phyloP scores from a whole-genome alignment of 1,140 invertebrate genomes.

The Drosophila lacertosa region DNA sequence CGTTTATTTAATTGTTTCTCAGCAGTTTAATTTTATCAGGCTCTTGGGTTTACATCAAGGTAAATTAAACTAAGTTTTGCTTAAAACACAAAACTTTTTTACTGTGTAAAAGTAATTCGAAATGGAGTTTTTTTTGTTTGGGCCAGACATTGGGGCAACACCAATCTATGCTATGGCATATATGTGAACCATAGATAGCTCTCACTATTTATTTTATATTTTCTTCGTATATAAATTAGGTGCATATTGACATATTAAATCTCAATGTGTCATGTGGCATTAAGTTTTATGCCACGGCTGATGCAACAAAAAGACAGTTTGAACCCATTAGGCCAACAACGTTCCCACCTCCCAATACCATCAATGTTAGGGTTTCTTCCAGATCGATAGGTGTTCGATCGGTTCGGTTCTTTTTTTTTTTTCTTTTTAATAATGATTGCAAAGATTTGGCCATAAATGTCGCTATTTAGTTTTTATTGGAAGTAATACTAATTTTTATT shows the following conservation, averaged over 20 bases:
- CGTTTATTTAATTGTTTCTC: too few species aligned
- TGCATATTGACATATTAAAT: constrained; percentile 83
- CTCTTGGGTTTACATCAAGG: too few species aligned
- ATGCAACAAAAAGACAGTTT: constrained; percentile 46
- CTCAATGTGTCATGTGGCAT: constrained; percentile 83
- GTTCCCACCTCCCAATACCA: not conserved
- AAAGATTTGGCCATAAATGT: constrained; percentile 83
- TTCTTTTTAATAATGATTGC: constrained; percentile 73
- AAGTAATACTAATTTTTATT: constrained; percentile 83
- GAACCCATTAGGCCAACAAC: not conserved
- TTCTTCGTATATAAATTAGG: constrained; percentile 72
- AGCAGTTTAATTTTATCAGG: too few species aligned
- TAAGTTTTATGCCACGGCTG: constrained; percentile 63
- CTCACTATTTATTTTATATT: constrained; percentile 23
- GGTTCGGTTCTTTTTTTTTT: not conserved
- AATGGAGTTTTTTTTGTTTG: constrained; percentile 2
- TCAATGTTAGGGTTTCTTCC: constrained; percentile 5
- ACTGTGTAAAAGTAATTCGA: constrained; percentile 35
- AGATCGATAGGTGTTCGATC: not conserved
- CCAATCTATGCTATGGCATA: constrained; percentile 54
- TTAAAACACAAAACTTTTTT: not conserved
- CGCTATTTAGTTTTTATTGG: constrained; percentile 83
- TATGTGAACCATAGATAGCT: constrained; percentile 41
- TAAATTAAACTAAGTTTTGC: too few species aligned
- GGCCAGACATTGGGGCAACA: constrained; percentile 42